Evolutionary conservation across 2,113 vertebrate species (phyloP).

Genomic region (Mirza zaza): DNA sequence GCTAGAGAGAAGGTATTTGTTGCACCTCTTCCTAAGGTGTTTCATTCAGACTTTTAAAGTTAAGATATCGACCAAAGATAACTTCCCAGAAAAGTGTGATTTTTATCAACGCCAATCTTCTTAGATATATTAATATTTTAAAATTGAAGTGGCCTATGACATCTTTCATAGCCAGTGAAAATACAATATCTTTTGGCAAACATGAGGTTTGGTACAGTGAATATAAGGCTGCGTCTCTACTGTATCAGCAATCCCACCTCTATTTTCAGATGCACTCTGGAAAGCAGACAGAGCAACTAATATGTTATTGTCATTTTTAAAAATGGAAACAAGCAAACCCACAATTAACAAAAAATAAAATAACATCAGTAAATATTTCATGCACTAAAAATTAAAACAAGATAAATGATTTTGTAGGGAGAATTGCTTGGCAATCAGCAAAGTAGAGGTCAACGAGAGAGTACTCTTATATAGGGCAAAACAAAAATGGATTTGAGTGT

Average conservation of each 20-base stretch:
- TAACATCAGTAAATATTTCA: background rate
- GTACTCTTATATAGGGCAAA: background rate
- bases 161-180: background rate
- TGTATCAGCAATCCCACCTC: background rate
- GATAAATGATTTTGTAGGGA: background rate
- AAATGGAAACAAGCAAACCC: background rate
- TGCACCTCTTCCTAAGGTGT: fast-evolving
- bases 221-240: background rate
- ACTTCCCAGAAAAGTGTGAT: background rate
- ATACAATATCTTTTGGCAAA: background rate
- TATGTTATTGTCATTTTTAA: background rate
- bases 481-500: slow-evolving; percentile 35
- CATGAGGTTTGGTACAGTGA: background rate
- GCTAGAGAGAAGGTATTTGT: background rate
- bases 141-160: background rate
- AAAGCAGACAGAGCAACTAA: background rate
- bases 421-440: slow-evolving; percentile 1
- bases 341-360: background rate
- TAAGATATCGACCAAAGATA: background rate
- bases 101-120: background rate
- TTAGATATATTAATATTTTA: background rate
- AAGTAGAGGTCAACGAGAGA: background rate
- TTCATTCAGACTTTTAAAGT: slow-evolving; percentile 43
- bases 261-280: background rate
- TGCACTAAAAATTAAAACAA: background rate